Evolutionary conservation across 2,113 vertebrate species (phyloP).

Genomic region (Catharus bicknelli): DNA sequence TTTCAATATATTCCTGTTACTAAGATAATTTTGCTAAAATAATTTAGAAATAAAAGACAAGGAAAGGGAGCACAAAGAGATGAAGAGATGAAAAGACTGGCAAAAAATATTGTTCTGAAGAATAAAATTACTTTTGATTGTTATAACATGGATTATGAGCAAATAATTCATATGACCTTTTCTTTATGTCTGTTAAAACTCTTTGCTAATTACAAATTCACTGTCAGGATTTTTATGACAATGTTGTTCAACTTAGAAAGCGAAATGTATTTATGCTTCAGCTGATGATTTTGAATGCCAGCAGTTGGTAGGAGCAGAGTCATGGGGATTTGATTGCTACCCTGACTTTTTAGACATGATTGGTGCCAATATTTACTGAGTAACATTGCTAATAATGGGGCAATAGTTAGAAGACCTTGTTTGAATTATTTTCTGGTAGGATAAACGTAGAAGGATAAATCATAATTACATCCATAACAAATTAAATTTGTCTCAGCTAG

Average conservation of each 20-base stretch:
- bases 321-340: background rate
- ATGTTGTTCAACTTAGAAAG: background rate
- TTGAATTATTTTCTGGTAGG: background rate
- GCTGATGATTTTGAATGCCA: background rate
- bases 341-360: background rate
- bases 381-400: background rate
- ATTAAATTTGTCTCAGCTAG: background rate
- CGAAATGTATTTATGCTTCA: background rate
- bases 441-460: background rate
- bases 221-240: slow-evolving; percentile 8
- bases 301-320: background rate
- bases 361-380: background rate
- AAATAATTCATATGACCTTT: slow-evolving; percentile 26
- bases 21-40: background rate
- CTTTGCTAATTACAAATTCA: slow-evolving; percentile 8
- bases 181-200: background rate
- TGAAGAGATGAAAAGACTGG: background rate
- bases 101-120: background rate
- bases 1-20: background rate
- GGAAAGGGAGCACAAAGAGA: background rate
- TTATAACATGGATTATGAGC: background rate
- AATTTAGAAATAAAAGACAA: background rate
- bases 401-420: background rate
- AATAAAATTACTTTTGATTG: background rate
- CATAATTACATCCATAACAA: background rate